Base-by-base conservation (phyloP, 2,113 vertebrate species). In the Callipepla californica region DNA sequence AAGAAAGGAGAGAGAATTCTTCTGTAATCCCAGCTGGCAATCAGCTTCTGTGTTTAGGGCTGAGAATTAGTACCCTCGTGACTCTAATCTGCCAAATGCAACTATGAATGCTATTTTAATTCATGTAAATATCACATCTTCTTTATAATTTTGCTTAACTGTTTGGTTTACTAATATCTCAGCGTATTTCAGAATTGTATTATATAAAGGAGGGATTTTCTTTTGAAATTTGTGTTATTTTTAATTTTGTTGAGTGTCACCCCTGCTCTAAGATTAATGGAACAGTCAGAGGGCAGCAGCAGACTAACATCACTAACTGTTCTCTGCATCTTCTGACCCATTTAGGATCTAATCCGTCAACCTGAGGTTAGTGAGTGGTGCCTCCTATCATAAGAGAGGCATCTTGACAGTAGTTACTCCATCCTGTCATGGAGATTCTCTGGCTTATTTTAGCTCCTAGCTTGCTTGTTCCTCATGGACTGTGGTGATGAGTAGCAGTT, bases 1-100 rank as follows among this genome's bases (percentile, higher is more conserved):
- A 70, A 75, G 65, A 14, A 66, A 87, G 48, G 67, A 76, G 62
- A 50, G 34, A n/a, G 30, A 85, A 80, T 94, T 95, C 73, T 58
- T 90, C 85, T 40, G 15, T 94, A 94, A 96, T 91, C 87, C 87
- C 76, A 78, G 22, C 57, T 88, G 81, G 57, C 83, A 96, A 86
- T 92, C 90, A 86, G 44, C 58, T 90, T 92, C 76, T 94, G 40
- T 21, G 79, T 85, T 86, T 72, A 84, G 48, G 79, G 68, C 91
- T 90, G 68, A 86, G 87, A 94, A 93, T 91, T 92, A 90, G 48
- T 65, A 63, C 68, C 82, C 80, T 80, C 1, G 10, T 94, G 86
- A 94, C 79, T 89, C 63, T 92, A 92, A 93, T 82, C 75, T 80
- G 87, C 66, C 55, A 89, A 78, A 84, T 82, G 59, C 63, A 80